Evolutionary conservation across 1,140 invertebrate species (phyloP).

Genomic region (Choristoneura fumiferana): DNA sequence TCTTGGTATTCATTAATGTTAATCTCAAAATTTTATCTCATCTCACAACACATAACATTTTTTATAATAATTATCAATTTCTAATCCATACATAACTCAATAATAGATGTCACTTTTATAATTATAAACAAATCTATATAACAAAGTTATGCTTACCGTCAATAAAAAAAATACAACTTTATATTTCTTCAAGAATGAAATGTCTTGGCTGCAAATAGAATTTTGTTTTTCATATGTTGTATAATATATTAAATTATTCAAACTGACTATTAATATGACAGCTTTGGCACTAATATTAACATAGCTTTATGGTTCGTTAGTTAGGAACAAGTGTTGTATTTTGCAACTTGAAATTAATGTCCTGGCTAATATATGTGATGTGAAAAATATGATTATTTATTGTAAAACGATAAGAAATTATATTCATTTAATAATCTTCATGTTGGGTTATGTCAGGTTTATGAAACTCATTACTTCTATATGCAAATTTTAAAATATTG

Average conservation of each 20-base stretch:
- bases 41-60: too few relatives aligned
- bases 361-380: not conserved
- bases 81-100: not conserved
- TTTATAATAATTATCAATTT: not conserved
- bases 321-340: conserved; percentile 4
- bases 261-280: conserved; percentile 5
- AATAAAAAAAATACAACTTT: too few relatives aligned
- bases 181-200: too few relatives aligned
- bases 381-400: not conserved
- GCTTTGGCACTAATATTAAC: not conserved
- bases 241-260: conserved; percentile 16
- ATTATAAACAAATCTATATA: not conserved
- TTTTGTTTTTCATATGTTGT: not conserved
- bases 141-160: not conserved
- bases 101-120: conserved; percentile 4
- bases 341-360: not conserved
- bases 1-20: too few relatives aligned
- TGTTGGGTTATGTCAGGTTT: too few relatives aligned
- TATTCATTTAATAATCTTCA: not conserved
- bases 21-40: too few relatives aligned
- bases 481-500: too few relatives aligned
- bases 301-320: conserved; percentile 1
- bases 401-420: too few relatives aligned
- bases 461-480: too few relatives aligned
- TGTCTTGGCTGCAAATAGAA: not conserved